These are phyloP conservation scores for Caenorhabditis sinica DNA, from an alignment of 2,888 invertebrate genomes.

Conservation along the genomic window DNA sequence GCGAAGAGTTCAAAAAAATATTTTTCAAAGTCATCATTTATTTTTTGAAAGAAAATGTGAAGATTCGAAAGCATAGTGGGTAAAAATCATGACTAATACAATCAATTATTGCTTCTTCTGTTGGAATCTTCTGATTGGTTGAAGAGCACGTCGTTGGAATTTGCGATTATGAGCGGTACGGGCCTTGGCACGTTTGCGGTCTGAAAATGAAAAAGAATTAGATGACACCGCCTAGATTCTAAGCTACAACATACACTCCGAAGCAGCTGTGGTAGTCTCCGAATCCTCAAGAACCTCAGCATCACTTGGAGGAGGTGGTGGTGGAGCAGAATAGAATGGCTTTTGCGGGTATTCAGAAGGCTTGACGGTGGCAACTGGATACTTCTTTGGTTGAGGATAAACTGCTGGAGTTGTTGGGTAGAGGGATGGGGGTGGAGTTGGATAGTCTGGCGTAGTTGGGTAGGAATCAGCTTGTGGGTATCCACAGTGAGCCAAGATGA, in stretches of 20 bases:
- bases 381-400: conserved; percentile 22
- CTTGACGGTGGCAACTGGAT: conserved; percentile 25
- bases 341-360: conserved; percentile 32
- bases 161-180: conserved; percentile 45
- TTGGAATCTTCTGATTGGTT: no score
- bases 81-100: no score
- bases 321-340: conserved; percentile 41
- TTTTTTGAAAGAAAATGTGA: no score
- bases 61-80: no score
- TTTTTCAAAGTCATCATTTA: no score
- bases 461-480: conserved; percentile 29
- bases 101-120: no score
- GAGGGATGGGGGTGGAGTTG: conserved; percentile 25
- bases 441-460: conserved; percentile 25
- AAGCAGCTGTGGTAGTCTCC: conserved; percentile 4
- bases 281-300: neutral
- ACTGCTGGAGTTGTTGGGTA: conserved; percentile 36
- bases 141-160: no score
- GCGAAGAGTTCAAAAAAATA: no score
- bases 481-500: conserved; percentile 15
- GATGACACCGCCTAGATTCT: no score
- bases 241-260: neutral
- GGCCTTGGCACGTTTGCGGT: conserved; percentile 45
- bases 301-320: conserved; percentile 24
- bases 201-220: conserved; percentile 16